Percentiles rank a stretch among this genome's conserved stretches.
Conservation (phyloP, 2,113 vertebrate species). For the Pelobates fuscus region DNA sequence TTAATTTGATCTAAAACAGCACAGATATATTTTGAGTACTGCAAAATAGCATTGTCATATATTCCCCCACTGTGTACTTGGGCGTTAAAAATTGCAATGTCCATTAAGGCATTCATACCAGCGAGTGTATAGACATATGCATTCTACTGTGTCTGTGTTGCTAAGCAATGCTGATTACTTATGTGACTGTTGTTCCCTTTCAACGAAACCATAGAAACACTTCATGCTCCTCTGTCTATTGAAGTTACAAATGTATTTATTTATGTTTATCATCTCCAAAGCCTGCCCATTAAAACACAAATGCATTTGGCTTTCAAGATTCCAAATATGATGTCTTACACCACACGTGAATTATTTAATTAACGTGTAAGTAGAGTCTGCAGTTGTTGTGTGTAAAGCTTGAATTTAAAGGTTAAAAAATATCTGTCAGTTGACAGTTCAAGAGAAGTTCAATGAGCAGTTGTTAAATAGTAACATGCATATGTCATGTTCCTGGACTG, state of each 20-base stretch:
- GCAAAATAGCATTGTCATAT: constrained; percentile 16
- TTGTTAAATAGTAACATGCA: constrained; percentile 1
- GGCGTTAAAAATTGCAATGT: constrained; percentile 15
- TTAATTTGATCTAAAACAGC: neutral
- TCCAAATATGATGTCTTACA: constrained; percentile 22
- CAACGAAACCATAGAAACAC: constrained; percentile 13
- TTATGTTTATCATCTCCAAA: constrained; percentile 22
- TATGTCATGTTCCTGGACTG: neutral
- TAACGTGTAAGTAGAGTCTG: constrained; percentile 14
- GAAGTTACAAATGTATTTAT: constrained; percentile 36
- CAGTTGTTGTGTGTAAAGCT: constrained; percentile 22
- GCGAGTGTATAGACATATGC: constrained; percentile 23
- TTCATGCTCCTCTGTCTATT: constrained; percentile 7
- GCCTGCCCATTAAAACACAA: constrained; percentile 26
- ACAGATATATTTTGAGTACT: constrained; percentile 9
- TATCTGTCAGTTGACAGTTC: constrained; percentile 26
- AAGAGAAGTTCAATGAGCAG: constrained; percentile 35
- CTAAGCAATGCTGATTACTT: constrained; percentile 28
- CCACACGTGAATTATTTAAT: constrained; percentile 35
- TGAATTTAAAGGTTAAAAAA: constrained; percentile 27
- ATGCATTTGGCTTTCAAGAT: constrained; percentile 10
- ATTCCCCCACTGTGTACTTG: neutral
- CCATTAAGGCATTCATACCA: constrained; percentile 27
- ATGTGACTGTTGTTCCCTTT: constrained; percentile 24
- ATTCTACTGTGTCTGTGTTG: constrained; percentile 25